Evolutionary conservation across 53 echinoderm and acorn worm genomes (phyloP), one percentile per base, ranked within the genome.

Genomic region (Henricia sp.): DNA sequence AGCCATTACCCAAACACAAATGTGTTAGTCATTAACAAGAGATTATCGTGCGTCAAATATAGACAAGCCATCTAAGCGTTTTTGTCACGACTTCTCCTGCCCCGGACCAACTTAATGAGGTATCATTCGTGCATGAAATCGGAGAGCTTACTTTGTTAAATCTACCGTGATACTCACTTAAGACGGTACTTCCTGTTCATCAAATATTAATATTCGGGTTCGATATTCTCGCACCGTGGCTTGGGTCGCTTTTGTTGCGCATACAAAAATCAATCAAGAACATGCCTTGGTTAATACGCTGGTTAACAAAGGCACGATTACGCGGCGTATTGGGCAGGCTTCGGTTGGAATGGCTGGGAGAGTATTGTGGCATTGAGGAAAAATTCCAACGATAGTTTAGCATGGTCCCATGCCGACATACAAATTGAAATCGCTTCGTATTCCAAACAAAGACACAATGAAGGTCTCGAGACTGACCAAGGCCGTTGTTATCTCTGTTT

Each of bases 181-280:
- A 34, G 54, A 36, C 35, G n/a, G 28, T 20, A 25, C 73, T 73
- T 73, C 73, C 73, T 54, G 73, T 73, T 73, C 34, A 73, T 73
- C 50, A 73, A 73, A 73, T 73, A 73, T 73, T 54, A 73, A 73
- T n/a, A n/a, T 73, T 73, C 54, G 55, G 23, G 21, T 33, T 4
- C 34, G 37, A 29, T n/a, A n/a, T 26, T 20, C 29, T 14, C 0
- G 23, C 26, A 10, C 20, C 37, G 24, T 14, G 21, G 20, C 33
- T 50, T 26, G n/a, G 13, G 19, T 33, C 36, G 51, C 23, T 53
- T 3, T 20, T 0, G 73, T 54, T 36, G 4, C n/a, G 11, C 32
- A 37, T 53, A 17, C n/a, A 29, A 37, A 73, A 53, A 73, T 73
- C 54, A 73, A 52, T 53, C 36, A 54, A 17, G 29, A 23, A 60